Base-by-base conservation (phyloP, 2,888 invertebrate genomes). In the Dasypolia templi region DNA sequence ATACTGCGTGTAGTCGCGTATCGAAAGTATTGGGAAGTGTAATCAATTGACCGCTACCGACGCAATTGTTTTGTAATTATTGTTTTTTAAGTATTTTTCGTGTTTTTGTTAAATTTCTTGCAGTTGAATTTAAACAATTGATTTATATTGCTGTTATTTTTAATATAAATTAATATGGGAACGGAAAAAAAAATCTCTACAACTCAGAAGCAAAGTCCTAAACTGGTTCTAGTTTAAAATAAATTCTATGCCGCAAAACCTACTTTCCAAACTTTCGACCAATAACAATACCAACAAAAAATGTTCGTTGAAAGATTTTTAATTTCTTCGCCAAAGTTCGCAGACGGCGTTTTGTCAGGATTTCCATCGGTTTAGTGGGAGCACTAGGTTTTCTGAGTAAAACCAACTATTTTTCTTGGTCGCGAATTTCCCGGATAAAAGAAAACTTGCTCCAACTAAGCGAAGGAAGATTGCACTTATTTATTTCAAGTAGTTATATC, bases 371-470 rank as follows among this genome's bases (percentile, higher is more conserved):
- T 77, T 84, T 82, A 81, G 79, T 75, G 79, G 75, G 59, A 83
- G 81, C 87, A 84, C 80, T 77, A 85, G 75, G 77, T 83, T 81
- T 81, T 79, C 76, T 62, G 56, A 79, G 69, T 79, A 82, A 84
- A 82, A 86, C 86, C 80, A 79, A 88, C 89, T 86, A 89, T 89
- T 90, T 91, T 90, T 89, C 90, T 88, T 89, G 80, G 84, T 74
- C 84, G 72, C 65, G 72, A 86, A 86, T 87, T 78, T 65, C 55
- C 71, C 70, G 83, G 81, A 83, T 86, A 86, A 86, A 86, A 80
- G 83, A 82, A 86, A 90, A 90, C 87, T 91, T 90, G 67, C 72
- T 84, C 81, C 77, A 81, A 84, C 86, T 83, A 77, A 87, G 82
- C 81, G 82, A 77, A 77, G 81, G 81, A 87, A 86, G 84, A 89